Evolutionary conservation across 2,113 vertebrate species (phyloP).

Genomic region (Polypterus senegalus): DNA sequence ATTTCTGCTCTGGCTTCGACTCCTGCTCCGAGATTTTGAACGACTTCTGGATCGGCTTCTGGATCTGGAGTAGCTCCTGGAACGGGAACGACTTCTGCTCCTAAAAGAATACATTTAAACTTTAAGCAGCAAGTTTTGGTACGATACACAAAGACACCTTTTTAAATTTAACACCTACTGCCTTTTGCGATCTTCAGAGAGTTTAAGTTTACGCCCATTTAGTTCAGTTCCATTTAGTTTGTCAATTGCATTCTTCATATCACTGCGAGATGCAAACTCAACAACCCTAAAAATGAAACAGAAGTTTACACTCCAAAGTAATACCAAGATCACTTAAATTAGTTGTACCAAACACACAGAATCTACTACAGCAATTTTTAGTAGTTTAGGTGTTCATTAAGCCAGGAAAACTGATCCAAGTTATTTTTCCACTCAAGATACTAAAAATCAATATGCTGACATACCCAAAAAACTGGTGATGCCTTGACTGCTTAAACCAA

Average conservation of each 20-base stretch:
- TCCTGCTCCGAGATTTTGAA: constrained; percentile 15
- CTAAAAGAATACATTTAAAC: not conserved
- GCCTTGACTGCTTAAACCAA: no score
- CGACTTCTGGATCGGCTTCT: constrained; percentile 17
- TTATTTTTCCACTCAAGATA: no score
- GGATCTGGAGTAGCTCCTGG: constrained; percentile 46
- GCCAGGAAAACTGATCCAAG: no score
- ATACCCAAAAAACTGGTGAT: no score
- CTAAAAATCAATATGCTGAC: no score
- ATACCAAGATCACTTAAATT: no score
- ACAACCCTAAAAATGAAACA: constrained; percentile 55
- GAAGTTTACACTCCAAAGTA: not conserved
- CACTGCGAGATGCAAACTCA: constrained; percentile 78
- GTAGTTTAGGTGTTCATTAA: no score
- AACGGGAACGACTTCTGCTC: constrained; percentile 50
- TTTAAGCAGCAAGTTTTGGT: not conserved
- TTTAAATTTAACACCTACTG: constrained; percentile 37
- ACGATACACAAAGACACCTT: not conserved
- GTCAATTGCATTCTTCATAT: constrained; percentile 82
- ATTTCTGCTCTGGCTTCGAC: constrained; percentile 40
- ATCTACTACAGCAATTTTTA: no score
- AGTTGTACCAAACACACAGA: no score
- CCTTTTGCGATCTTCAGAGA: constrained; percentile 74
- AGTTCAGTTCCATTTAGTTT: constrained; percentile 79
- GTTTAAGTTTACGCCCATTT: constrained; percentile 76